Evolutionary conservation across 2,797 vertebrate species (phyloP).

Genomic region (Gila robusta): DNA sequence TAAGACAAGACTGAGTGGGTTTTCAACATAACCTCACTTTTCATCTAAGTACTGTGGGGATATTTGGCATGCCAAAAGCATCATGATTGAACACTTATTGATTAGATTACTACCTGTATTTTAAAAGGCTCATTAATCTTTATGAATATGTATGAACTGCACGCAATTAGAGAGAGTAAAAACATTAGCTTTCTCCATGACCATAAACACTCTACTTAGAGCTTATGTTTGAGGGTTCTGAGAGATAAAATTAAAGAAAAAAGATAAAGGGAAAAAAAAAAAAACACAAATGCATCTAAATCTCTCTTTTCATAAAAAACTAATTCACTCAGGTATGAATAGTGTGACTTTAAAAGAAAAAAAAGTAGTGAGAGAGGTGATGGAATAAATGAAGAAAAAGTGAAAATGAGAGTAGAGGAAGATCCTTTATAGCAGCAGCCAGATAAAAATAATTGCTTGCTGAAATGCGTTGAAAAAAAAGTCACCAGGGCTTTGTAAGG

Average conservation of each 20-base stretch:
- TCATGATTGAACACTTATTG: conserved; percentile 84
- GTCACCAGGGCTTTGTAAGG: conserved; percentile 50
- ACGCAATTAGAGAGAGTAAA: conserved; percentile 49
- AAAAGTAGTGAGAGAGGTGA: conserved; percentile 8
- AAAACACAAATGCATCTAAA: conserved; percentile 32
- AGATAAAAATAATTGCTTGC: conserved; percentile 63
- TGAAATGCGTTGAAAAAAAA: conserved; percentile 54
- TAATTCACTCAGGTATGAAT: conserved; percentile 46
- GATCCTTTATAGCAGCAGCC: conserved; percentile 51
- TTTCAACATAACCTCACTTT: conserved; percentile 12
- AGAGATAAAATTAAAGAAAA: conserved; percentile 11
- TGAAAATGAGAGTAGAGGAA: conserved; percentile 52
- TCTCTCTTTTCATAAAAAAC: conserved; percentile 27
- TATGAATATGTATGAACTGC: conserved; percentile 79
- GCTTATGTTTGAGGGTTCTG: conserved; percentile 9
- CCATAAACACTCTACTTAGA: conserved; percentile 41
- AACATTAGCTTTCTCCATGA: conserved; percentile 27
- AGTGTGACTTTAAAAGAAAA: conserved; percentile 32
- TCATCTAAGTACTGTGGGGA: conserved; percentile 48
- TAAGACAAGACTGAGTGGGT: not conserved
- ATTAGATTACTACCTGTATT: conserved; percentile 75
- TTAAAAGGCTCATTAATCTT: conserved; percentile 86
- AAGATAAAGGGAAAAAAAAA: not conserved
- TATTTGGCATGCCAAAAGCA: conserved; percentile 77
- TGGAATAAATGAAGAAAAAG: conserved; percentile 20